Evolutionary conservation across 2,797 vertebrate genomes (phyloP).

Genomic region (Lagodon rhomboides): DNA sequence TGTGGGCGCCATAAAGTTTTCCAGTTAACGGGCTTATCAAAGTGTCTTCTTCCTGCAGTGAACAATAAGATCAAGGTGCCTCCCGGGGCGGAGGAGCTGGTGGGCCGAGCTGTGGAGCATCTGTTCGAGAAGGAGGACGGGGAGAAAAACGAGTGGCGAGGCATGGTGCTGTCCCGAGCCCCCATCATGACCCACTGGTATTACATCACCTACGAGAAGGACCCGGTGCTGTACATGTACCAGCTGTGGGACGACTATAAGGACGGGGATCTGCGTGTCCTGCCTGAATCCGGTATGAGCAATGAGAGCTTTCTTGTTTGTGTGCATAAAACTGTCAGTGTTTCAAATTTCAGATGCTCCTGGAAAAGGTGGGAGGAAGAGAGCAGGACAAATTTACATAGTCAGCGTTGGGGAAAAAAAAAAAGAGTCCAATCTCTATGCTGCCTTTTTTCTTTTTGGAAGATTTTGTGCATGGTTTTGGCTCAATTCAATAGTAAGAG

Average conservation of each 20-base stretch:
- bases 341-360: slow-evolving; percentile 29
- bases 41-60: slow-evolving; percentile 67
- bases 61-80: slow-evolving; percentile 90
- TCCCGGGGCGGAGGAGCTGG: slow-evolving; percentile 87
- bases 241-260: slow-evolving; percentile 91
- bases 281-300: slow-evolving; percentile 87
- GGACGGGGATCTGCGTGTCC: slow-evolving; percentile 88
- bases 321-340: slow-evolving; percentile 11
- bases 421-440: slow-evolving; percentile 29
- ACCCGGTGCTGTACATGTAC: slow-evolving; percentile 91
- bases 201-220: slow-evolving; percentile 91
- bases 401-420: slow-evolving; percentile 1
- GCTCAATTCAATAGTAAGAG: background rate
- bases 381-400: slow-evolving; percentile 56
- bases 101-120: slow-evolving; percentile 89
- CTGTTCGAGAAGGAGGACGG: slow-evolving; percentile 90
- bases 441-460: slow-evolving; percentile 6
- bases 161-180: slow-evolving; percentile 90
- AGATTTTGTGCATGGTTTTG: slow-evolving; percentile 24
- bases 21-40: slow-evolving; percentile 17
- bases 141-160: slow-evolving; percentile 90
- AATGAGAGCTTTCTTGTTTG: background rate
- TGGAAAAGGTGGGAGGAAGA: slow-evolving; percentile 46
- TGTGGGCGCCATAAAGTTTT: background rate
- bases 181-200: slow-evolving; percentile 92